phyloP scores from a whole-genome alignment of 1,140 invertebrate species.

The Anoplolepis gracilipes region DNA sequence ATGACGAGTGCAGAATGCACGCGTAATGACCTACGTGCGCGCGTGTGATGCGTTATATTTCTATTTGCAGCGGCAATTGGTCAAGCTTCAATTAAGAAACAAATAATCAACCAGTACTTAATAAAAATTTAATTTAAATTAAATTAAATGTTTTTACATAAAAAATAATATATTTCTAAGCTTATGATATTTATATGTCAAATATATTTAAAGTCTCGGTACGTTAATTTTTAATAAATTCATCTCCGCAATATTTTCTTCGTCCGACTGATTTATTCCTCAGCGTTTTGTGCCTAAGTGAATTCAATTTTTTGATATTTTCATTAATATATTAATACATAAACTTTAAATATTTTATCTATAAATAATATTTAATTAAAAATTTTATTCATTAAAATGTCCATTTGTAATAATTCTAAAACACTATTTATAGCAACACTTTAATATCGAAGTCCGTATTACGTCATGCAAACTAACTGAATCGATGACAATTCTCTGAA shows the following conservation, averaged over 20 bases:
- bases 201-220: background rate
- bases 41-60: constrained; percentile 59
- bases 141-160: background rate
- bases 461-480: background rate
- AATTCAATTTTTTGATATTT: background rate
- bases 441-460: background rate
- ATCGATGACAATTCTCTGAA: constrained; percentile 24
- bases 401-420: background rate
- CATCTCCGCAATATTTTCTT: background rate
- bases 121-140: background rate
- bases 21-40: constrained; percentile 66
- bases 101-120: background rate
- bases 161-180: background rate
- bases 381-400: constrained; percentile 11
- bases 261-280: background rate
- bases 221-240: constrained; percentile 5
- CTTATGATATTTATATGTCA: background rate
- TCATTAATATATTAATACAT: background rate
- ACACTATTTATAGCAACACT: background rate
- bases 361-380: constrained; percentile 27
- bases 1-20: constrained; percentile 75
- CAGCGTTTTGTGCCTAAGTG: background rate
- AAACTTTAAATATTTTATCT: background rate
- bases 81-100: background rate
- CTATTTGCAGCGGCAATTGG: constrained; percentile 17